Evolutionary conservation across 2,888 invertebrate genomes (phyloP).

Genomic region (Volucella zonaria): DNA sequence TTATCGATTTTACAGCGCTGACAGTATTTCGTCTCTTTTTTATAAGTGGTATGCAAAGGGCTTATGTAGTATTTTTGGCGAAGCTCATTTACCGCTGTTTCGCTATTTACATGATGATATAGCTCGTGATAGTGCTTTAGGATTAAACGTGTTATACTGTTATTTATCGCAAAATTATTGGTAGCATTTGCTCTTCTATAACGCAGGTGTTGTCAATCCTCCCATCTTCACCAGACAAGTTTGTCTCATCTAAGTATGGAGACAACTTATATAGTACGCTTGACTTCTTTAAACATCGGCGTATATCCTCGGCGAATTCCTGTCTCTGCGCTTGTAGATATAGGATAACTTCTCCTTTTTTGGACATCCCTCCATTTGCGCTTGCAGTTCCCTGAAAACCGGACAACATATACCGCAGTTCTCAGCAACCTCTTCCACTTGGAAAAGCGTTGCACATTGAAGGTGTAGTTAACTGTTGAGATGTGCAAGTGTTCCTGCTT

Average conservation of each 20-base stretch:
- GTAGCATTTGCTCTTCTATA: slow-evolving; percentile 20
- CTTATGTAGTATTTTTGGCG: slow-evolving; percentile 55
- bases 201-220: slow-evolving; percentile 38
- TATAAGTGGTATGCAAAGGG: slow-evolving; percentile 40
- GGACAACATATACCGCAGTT: slow-evolving; percentile 43
- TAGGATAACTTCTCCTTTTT: slow-evolving; percentile 37
- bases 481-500: too few relatives aligned
- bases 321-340: slow-evolving; percentile 50
- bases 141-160: slow-evolving; percentile 38
- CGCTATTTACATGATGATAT: slow-evolving; percentile 44
- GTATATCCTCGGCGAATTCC: slow-evolving; percentile 45
- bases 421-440: slow-evolving; percentile 38
- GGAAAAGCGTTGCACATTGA: slow-evolving; percentile 39
- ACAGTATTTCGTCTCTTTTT: slow-evolving; percentile 43
- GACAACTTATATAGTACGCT: slow-evolving; percentile 32
- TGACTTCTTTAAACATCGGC: slow-evolving; percentile 13
- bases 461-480: too few relatives aligned
- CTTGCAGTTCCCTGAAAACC: slow-evolving; percentile 41
- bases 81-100: slow-evolving; percentile 64
- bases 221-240: slow-evolving; percentile 40
- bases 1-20: slow-evolving; percentile 63
- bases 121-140: slow-evolving; percentile 33
- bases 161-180: slow-evolving; percentile 55
- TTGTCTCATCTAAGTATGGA: slow-evolving; percentile 30
- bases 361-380: not conserved